Percentiles rank a stretch among this genome's conserved stretches.
Evolutionary conservation across 2,113 vertebrate species (phyloP).

Genomic region (Oenanthe melanoleuca): DNA sequence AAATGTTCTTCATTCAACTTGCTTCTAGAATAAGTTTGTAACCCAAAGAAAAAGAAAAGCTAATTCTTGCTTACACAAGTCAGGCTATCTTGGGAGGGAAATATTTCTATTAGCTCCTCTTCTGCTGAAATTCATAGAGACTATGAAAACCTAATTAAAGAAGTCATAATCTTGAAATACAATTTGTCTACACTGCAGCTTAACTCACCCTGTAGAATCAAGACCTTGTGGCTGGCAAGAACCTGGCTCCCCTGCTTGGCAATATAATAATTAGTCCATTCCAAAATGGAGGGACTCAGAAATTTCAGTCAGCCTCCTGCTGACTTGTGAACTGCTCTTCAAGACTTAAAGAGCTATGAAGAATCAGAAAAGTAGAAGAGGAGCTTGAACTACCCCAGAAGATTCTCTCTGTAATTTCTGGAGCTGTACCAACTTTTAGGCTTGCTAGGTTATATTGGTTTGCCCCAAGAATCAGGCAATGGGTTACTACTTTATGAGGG

Average conservation of each 20-base stretch:
- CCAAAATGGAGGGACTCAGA: not conserved
- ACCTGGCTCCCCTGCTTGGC: not conserved
- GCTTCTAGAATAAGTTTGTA: not conserved
- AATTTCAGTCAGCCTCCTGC: not conserved
- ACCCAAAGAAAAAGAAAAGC: not conserved
- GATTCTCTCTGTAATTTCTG: not conserved
- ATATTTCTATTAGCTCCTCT: not conserved
- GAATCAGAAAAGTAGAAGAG: not conserved
- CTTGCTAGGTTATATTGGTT: not conserved
- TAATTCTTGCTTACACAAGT: not conserved
- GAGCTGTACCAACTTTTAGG: not conserved
- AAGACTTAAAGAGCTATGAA: not conserved
- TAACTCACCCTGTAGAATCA: not conserved
- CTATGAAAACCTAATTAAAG: not conserved
- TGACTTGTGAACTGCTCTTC: not conserved
- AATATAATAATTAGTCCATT: not conserved
- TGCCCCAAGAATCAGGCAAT: not conserved
- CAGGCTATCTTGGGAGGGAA: not conserved
- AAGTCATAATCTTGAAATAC: not conserved
- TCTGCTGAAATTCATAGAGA: not conserved
- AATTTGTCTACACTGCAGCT: not conserved
- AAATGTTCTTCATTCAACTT: not conserved
- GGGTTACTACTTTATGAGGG: not conserved
- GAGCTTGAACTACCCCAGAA: not conserved
- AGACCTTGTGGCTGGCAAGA: not conserved